phyloP scores from a whole-genome alignment of 2,888 invertebrate species.

The Meiosimyza platycephala region DNA sequence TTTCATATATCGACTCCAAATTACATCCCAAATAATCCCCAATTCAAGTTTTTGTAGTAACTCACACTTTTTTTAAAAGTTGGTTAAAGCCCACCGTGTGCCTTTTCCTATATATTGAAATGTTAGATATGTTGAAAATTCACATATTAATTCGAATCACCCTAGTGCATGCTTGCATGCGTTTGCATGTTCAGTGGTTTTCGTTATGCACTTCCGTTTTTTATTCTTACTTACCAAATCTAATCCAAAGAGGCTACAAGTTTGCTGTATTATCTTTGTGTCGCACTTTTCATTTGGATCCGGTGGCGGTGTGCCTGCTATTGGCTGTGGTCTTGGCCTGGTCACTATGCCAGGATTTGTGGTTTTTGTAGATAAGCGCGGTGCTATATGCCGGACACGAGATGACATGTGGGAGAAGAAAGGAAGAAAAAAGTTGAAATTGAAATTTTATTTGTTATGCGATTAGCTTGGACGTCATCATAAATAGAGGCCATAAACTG shows the following conservation, averaged over 20 bases:
- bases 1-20: too few relatives aligned
- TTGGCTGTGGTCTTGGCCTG: conserved; percentile 89
- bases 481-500: neutral
- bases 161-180: neutral
- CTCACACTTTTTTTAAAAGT: too few relatives aligned
- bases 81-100: too few relatives aligned
- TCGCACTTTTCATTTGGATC: conserved; percentile 88
- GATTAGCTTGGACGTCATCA: conserved; percentile 11
- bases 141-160: neutral
- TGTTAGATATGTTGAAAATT: neutral
- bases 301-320: conserved; percentile 89
- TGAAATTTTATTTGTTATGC: conserved; percentile 39
- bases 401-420: conserved; percentile 30
- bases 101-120: too few relatives aligned
- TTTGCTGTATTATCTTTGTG: conserved; percentile 88
- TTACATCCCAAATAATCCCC: too few relatives aligned
- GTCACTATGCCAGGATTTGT: conserved; percentile 69
- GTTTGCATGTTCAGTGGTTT: neutral
- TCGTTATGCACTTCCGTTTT: neutral
- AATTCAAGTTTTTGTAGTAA: too few relatives aligned
- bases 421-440: conserved; percentile 35
- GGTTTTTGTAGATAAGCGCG: conserved; percentile 64
- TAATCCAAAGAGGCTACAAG: conserved; percentile 89
- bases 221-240: conserved; percentile 75
- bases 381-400: conserved; percentile 49